Evolutionary conservation across 2,797 vertebrate species (phyloP).

Genomic region (Alcedo atthis): DNA sequence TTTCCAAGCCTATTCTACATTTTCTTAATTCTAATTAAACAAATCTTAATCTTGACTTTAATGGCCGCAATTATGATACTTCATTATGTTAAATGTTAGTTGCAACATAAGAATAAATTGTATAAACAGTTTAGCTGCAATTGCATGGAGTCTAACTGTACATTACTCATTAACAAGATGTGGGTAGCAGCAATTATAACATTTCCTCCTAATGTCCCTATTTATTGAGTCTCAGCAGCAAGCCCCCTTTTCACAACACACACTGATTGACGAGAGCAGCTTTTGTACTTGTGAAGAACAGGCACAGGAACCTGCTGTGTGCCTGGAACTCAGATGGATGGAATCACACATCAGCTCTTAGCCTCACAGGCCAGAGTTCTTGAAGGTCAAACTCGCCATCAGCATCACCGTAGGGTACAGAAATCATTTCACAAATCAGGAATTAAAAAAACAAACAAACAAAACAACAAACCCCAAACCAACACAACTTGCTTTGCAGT

Average conservation of each 20-base stretch:
- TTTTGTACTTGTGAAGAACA: slow-evolving; percentile 79
- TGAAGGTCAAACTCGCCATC: slow-evolving; percentile 94
- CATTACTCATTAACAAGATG: slow-evolving; percentile 90
- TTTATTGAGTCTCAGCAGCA: slow-evolving; percentile 87
- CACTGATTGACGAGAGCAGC: slow-evolving; percentile 79
- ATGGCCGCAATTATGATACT: slow-evolving; percentile 86
- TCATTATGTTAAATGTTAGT: slow-evolving; percentile 87
- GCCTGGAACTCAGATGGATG: slow-evolving; percentile 86
- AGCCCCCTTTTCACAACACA: slow-evolving; percentile 80
- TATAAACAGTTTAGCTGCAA: slow-evolving; percentile 88
- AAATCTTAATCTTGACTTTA: slow-evolving; percentile 87
- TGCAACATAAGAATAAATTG: slow-evolving; percentile 86
- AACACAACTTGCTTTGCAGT: slow-evolving; percentile 90
- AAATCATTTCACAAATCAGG: slow-evolving; percentile 88
- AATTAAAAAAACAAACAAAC: slow-evolving; percentile 73
- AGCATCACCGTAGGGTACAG: slow-evolving; percentile 90
- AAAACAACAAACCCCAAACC: too few species aligned
- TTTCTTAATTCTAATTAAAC: slow-evolving; percentile 90
- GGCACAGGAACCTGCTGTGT: slow-evolving; percentile 78
- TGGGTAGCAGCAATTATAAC: slow-evolving; percentile 86
- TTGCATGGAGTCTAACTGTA: slow-evolving; percentile 85
- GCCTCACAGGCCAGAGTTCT: slow-evolving; percentile 83
- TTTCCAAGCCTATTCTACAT: slow-evolving; percentile 79
- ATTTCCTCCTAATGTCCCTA: slow-evolving; percentile 86
- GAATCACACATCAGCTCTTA: slow-evolving; percentile 82